These are phyloP conservation scores for Eupsilia transversa DNA, from an alignment of 2,888 invertebrate genomes.

Conservation along the genomic window DNA sequence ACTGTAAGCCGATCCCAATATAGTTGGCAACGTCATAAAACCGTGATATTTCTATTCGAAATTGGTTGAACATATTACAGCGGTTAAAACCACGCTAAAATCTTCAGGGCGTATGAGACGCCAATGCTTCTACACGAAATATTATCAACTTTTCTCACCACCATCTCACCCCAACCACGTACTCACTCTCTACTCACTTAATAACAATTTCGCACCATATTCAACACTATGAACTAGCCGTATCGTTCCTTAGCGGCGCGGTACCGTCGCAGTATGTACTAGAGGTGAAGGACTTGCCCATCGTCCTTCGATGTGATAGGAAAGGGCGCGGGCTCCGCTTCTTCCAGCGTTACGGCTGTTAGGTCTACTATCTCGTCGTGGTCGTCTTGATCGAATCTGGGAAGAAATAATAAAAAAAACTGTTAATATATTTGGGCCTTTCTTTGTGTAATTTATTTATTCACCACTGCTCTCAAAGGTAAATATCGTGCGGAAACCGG, in stretches of 20 bases:
- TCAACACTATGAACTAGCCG: conserved; percentile 2
- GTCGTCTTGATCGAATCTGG: conserved; percentile 91
- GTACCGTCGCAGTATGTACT: conserved; percentile 80
- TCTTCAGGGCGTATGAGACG: background rate
- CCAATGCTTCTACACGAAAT: background rate
- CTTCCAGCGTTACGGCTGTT: conserved; percentile 93
- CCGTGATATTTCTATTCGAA: background rate
- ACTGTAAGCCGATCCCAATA: too few relatives aligned
- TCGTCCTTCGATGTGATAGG: conserved; percentile 84
- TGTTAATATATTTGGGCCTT: too few relatives aligned
- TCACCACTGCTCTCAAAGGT: too few relatives aligned
- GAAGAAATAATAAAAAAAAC: background rate
- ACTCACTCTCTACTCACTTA: too few relatives aligned
- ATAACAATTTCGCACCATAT: conserved; percentile 36
- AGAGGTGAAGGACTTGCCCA: conserved; percentile 88
- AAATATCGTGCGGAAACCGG: too few relatives aligned
- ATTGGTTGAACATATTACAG: too few relatives aligned
- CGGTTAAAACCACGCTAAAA: background rate
- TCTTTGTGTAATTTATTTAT: too few relatives aligned
- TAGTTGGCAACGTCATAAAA: too few relatives aligned
- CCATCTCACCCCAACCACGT: conserved; percentile 28
- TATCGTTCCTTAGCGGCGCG: conserved; percentile 50
- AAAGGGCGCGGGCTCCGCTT: conserved; percentile 75
- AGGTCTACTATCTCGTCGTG: conserved; percentile 97
- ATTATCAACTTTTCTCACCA: background rate